phyloP scores from a whole-genome alignment of 2,797 vertebrate species.

The Pseudochirops cupreus region DNA sequence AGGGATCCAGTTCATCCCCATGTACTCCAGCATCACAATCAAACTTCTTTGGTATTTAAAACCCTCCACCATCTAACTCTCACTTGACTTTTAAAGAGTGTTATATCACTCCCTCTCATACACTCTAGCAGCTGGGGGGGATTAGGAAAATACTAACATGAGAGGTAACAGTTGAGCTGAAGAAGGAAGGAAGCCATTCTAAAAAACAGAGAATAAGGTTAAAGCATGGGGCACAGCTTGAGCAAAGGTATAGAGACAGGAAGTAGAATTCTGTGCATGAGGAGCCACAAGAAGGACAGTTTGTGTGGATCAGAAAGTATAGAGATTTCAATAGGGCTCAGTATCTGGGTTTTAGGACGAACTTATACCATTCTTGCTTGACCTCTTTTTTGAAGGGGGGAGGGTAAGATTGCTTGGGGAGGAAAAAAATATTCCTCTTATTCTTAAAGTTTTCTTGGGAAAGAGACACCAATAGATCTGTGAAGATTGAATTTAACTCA shows the following conservation, averaged over 20 bases:
- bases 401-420: not conserved
- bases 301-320: not conserved
- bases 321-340: not conserved
- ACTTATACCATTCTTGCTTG: not conserved
- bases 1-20: not conserved
- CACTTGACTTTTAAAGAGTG: not conserved
- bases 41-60: not conserved
- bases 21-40: not conserved
- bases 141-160: not conserved
- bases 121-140: not conserved
- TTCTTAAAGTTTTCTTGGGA: not conserved
- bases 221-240: not conserved
- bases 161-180: not conserved
- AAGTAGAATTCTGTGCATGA: not conserved
- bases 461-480: not conserved
- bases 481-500: not conserved
- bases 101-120: not conserved
- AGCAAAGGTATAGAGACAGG: not conserved
- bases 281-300: not conserved
- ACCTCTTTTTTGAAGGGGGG: rapidly evolving
- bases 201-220: not conserved
- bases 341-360: not conserved
- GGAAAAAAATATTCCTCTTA: not conserved
- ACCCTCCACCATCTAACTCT: not conserved
- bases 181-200: not conserved